Evolutionary conservation across 2,888 invertebrate genomes (phyloP), one percentile per base, ranked within the genome.

Genomic region (Dioctria rufipes): DNA sequence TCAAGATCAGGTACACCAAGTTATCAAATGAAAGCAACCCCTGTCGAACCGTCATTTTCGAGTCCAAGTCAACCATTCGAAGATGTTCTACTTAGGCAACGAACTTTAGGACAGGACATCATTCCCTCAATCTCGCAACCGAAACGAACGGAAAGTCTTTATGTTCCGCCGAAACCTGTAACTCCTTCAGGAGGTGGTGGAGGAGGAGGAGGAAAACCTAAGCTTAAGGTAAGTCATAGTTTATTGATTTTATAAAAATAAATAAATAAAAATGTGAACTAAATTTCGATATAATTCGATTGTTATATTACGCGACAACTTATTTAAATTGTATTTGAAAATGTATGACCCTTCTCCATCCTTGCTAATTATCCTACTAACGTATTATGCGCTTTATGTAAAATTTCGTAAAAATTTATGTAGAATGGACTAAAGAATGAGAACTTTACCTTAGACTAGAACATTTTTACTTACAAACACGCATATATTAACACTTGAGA

Each of bases 101-200:
- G 95, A 85, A 93, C 92, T 84, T 91, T 96, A 80, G 96, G 96
- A 82, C 96, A 96, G 90, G 96, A 96, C 88, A 96, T 96, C 88
- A 93, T 95, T 86, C 96, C 96, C 83, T 96, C 96, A 85, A 93
- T 92, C 81, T 94, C 94, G 86, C 95, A 96, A 88, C 96, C 96
- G 81, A 96, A 97, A 89, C 92, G 97, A 86, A 96, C 96, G 83
- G 97, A 97, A 90, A 96, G 96, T 88, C 91, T 97, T 85, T 96
- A 94, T 89, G 93, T 96, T 85, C 91, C 92, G 78, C 90, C 90
- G 39, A 90, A 91, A 85, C 92, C 93, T 71, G 90, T 90, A 83
- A 90, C 91, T 82, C 87, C 91, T 82, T 87, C 86, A 69, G 87
- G 89, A 11, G 87, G 85, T 83, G 88, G 88, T 25, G 90, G 89